phyloP scores from a whole-genome alignment of 2,113 vertebrate genomes.

The Eulemur rufifrons region DNA sequence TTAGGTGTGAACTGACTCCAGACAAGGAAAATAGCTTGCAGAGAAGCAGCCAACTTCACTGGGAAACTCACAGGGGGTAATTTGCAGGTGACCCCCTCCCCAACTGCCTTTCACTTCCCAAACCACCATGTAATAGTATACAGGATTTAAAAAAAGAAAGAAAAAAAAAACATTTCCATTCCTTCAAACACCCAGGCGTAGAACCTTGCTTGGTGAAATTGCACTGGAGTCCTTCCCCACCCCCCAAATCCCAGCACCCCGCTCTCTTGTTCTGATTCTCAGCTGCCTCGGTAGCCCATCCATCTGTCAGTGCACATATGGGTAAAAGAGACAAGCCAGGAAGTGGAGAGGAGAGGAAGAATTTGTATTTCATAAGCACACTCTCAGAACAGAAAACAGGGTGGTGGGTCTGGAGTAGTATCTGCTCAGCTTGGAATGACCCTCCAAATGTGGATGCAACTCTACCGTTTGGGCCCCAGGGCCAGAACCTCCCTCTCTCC shows the following conservation, averaged over 20 bases:
- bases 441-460: neutral
- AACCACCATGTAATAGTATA: neutral
- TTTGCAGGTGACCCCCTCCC: neutral
- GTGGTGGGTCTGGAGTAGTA: neutral
- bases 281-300: slow-evolving; percentile 66
- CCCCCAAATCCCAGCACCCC: slow-evolving; percentile 42
- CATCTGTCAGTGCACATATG: slow-evolving; percentile 78
- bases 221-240: neutral
- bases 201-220: slow-evolving; percentile 10
- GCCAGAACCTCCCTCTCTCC: neutral
- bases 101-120: neutral
- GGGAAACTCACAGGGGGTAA: neutral
- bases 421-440: slow-evolving; percentile 52
- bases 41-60: slow-evolving; percentile 45
- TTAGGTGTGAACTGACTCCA: slow-evolving; percentile 76
- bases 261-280: slow-evolving; percentile 57
- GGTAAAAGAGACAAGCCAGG: slow-evolving; percentile 73
- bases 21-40: slow-evolving; percentile 55
- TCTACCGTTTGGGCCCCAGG: neutral
- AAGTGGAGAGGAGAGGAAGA: slow-evolving; percentile 56
- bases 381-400: slow-evolving; percentile 39
- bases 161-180: neutral
- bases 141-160: neutral
- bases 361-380: slow-evolving; percentile 65
- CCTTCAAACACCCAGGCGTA: slow-evolving; percentile 32